Evolutionary conservation across 1,140 invertebrate genomes (phyloP), one percentile per base, ranked within the genome.

Genomic region (Xylocopa sonorina): DNA sequence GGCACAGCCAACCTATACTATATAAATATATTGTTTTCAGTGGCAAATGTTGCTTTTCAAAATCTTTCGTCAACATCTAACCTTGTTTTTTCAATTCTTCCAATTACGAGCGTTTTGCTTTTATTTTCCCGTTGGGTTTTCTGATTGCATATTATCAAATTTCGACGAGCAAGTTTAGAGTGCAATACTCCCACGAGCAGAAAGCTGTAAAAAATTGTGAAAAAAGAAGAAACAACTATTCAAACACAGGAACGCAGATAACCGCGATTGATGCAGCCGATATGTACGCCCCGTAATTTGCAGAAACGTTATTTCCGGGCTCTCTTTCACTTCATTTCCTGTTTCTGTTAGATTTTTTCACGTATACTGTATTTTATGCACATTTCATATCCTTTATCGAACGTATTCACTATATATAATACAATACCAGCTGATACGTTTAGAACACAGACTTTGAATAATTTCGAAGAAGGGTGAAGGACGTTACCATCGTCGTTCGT

Each of bases 81-180:
- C 14, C 18, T 51, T 21, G 38, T 48, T 41, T 77, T 57, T n/a
- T n/a, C n/a, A n/a, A 38, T 38, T 38, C 38, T 38, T 38, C 38
- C 3, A 3, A 38, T 38, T 38, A 9, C 38, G n/a, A 53, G 21
- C n/a, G n/a, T n/a, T n/a, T n/a, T n/a, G 16, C 38, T 7, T 64
- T 43, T 64, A 16, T 43, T 16, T 3, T 32, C 46, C n/a, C 27
- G 27, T 51, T 50, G n/a, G n/a, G n/a, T n/a, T n/a, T n/a, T n/a
- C n/a, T n/a, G 64, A 68, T 68, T n/a, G 29, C n/a, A n/a, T n/a
- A n/a, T n/a, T 16, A 50, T 68, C 64, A 51, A 51, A 68, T 68
- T 68, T 68, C 12, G 21, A 32, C 24, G 48, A 51, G 34, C 32
- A 29, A n/a, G 12, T 5, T n/a, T 14, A 51, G 64, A 24, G 64